Evolutionary conservation across 1,140 invertebrate species (phyloP).

Genomic region (Doryteuthis pealeii): DNA sequence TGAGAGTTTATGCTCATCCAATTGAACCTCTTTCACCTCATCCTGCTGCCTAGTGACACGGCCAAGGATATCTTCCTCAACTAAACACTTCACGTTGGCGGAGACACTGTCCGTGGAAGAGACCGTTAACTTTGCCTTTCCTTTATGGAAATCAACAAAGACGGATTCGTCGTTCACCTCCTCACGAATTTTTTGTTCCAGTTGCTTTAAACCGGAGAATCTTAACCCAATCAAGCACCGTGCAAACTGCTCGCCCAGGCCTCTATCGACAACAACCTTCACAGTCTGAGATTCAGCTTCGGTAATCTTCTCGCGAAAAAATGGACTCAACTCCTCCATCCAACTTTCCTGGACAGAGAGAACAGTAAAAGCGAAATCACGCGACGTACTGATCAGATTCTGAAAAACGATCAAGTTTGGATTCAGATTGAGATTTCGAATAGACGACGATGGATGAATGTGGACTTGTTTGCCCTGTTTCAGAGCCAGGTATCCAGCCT

Average conservation of each 20-base stretch:
- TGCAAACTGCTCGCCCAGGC: not conserved
- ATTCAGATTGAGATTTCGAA: conserved; percentile 27
- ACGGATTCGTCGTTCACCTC: not conserved
- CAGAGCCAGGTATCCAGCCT: conserved; percentile 40
- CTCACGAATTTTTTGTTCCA: not conserved
- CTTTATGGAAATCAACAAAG: not conserved
- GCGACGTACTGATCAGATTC: conserved; percentile 40
- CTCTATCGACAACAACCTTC: not conserved
- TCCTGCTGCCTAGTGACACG: conserved; percentile 13
- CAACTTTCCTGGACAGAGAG: conserved; percentile 36
- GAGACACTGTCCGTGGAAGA: not conserved
- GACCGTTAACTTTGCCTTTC: not conserved
- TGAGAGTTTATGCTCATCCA: conserved; percentile 12
- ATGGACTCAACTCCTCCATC: conserved; percentile 21
- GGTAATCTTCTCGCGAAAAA: too few species aligned
- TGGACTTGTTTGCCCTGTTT: conserved; percentile 32
- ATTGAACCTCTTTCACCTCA: conserved; percentile 25
- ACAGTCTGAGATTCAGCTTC: not conserved
- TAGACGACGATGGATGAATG: conserved; percentile 46
- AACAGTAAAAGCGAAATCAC: conserved; percentile 45
- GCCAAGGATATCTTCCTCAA: conserved; percentile 4
- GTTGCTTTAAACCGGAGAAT: not conserved
- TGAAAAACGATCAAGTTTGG: conserved; percentile 46
- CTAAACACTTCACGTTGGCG: conserved; percentile 4
- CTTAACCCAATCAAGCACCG: not conserved